A percentile compares a stretch with the other conserved stretches of the same genome.
These are phyloP conservation scores for Tubiluchus corallicola DNA, from an alignment of 2,888 invertebrate species.

Conservation along the genomic window DNA sequence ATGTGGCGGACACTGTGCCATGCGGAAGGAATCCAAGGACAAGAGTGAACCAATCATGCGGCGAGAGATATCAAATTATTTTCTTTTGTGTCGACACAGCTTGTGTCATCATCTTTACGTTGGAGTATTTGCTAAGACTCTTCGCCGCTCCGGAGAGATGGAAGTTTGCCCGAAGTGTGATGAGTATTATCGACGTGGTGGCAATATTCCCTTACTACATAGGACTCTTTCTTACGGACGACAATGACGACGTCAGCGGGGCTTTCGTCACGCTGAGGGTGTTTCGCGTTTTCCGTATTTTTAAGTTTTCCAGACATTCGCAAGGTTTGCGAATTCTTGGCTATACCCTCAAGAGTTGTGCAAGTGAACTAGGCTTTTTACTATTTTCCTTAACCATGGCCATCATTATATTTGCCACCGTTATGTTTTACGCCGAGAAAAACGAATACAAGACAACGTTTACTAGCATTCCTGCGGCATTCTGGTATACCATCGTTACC, in stretches of 20 bases:
- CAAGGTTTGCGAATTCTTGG: conserved; percentile 95
- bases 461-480: conserved; percentile 97
- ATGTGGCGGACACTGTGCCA: conserved; percentile 92
- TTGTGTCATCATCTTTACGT: conserved; percentile 99
- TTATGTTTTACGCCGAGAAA: conserved; percentile 99
- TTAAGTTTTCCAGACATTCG: conserved; percentile 99
- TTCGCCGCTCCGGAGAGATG: conserved; percentile 97
- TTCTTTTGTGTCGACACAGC: conserved; percentile 99
- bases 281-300: conserved; percentile 98
- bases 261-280: conserved; percentile 97
- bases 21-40: conserved; percentile 53
- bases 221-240: conserved; percentile 54
- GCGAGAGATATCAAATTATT: conserved; percentile 74
- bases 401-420: conserved; percentile 98
- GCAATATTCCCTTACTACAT: conserved; percentile 98
- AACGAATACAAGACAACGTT: conserved; percentile 91
- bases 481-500: conserved; percentile 99
- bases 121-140: conserved; percentile 74
- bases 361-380: conserved; percentile 94
- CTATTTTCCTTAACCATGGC: conserved; percentile 99
- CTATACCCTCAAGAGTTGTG: conserved; percentile 96
- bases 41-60: conserved; percentile 46
- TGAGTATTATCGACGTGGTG: conserved; percentile 98
- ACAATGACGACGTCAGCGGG: conserved; percentile 95
- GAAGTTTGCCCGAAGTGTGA: conserved; percentile 91